Evolutionary conservation across 2,113 vertebrate genomes (phyloP), one percentile per base, ranked within the genome.

Genomic region (Ceyx margarethae): DNA sequence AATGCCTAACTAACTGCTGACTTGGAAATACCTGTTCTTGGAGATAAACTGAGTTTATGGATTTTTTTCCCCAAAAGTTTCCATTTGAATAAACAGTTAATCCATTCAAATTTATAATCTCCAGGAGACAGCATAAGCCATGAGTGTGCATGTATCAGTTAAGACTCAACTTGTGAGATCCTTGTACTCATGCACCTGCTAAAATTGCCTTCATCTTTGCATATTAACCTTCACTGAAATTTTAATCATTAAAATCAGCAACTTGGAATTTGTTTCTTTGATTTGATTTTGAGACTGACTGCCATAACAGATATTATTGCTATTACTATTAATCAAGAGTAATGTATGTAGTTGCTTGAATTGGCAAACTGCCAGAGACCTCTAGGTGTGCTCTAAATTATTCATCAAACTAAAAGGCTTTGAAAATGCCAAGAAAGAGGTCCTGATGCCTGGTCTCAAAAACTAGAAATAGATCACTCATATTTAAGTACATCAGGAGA

Each of bases 341-440:
- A 86, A 64, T 84, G 17, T 66, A 50, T 10, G 5, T 73, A 28
- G 21, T 76, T 75, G 73, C 66, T 78, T 76, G 62, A 75, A 58
- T 1, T 87, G 89, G 71, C 78, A 76, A 73, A 76, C 26, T 91
- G 43, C 53, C 74, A 75, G 66, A 81, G 40, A 75, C 11, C 6
- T 78, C 60, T 73, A 57, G n/a, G 31, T 83, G 6, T 81, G 22
- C 48, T 65, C 40, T 40, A 45, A 85, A 54, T 78, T 69, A 64
- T 87, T 93, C 81, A 68, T 94, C 78, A 76, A 80, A 73, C 25
- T 87, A 89, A 92, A 91, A 85, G 58, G 28, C 19, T 79, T 85
- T 87, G 71, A 79, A 93, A 79, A 58, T 9, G 5, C 67, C 50
- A 76, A 61, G 66, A 72, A 79, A 84, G 62, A 81, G 29, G 31